These are phyloP conservation scores for Rhagoletis zephyria DNA, from an alignment of 1,140 invertebrate species.

Conservation along the genomic window DNA sequence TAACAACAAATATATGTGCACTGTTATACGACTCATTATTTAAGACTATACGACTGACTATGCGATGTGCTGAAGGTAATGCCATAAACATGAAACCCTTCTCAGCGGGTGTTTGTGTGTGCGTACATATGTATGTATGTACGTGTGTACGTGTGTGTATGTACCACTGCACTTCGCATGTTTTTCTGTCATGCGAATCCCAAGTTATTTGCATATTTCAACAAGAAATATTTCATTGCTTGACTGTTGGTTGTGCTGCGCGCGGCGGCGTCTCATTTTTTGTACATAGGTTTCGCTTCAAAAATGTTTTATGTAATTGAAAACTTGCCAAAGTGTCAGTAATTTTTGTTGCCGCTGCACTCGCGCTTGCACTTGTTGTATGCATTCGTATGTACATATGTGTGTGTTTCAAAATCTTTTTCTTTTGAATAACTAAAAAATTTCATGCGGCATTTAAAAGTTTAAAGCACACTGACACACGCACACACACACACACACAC, in stretches of 20 bases:
- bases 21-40: too few relatives aligned
- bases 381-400: not conserved
- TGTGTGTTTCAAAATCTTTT: not conserved
- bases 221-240: conserved; percentile 29
- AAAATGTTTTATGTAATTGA: conserved; percentile 55
- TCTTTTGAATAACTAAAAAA: not conserved
- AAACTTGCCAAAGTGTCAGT: conserved; percentile 50
- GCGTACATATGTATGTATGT: too few relatives aligned
- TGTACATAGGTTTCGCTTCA: conserved; percentile 27
- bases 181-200: conserved; percentile 51
- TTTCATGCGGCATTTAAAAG: too few relatives aligned
- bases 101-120: not conserved
- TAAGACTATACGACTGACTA: too few relatives aligned
- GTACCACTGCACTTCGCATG: not conserved
- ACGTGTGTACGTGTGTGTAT: conserved; percentile 4
- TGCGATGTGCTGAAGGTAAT: too few relatives aligned
- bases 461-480: not conserved
- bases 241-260: not conserved
- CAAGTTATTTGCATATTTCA: conserved; percentile 56
- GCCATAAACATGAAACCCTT: not conserved
- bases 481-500: not conserved
- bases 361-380: not conserved
- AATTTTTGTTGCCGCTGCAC: not conserved
- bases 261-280: not conserved
- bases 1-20: too few relatives aligned